Evolutionary conservation across 2,797 vertebrate species (phyloP).

Genomic region (Sphaeramia orbicularis): DNA sequence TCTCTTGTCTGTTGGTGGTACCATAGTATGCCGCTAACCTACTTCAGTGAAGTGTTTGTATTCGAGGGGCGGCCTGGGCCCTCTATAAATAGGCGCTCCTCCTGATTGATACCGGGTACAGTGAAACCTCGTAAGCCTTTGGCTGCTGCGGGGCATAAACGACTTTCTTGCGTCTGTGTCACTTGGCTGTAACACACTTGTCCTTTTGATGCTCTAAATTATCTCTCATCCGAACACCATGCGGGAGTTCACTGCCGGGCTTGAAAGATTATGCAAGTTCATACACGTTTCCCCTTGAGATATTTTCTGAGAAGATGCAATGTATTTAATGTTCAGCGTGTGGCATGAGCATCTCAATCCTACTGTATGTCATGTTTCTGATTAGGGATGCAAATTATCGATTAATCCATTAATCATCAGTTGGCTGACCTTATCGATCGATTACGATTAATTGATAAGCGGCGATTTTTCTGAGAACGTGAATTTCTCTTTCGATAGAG

Average conservation of each 20-base stretch:
- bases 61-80: slow-evolving; percentile 58
- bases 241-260: slow-evolving; percentile 12
- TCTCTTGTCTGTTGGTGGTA: slow-evolving; percentile 30
- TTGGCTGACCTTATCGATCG: too few relatives aligned
- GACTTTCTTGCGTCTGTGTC: slow-evolving; percentile 72
- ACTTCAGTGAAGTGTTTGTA: slow-evolving; percentile 78
- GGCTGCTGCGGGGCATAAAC: slow-evolving; percentile 67
- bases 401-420: too few relatives aligned
- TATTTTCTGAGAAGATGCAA: slow-evolving; percentile 25
- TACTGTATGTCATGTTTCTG: not conserved
- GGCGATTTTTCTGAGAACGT: too few relatives aligned
- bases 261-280: slow-evolving; percentile 6
- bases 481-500: too few relatives aligned
- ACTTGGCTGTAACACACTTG: slow-evolving; percentile 65
- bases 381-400: too few relatives aligned
- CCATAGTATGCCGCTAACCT: slow-evolving; percentile 71
- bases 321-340: slow-evolving; percentile 51
- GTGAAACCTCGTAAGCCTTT: slow-evolving; percentile 67
- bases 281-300: slow-evolving; percentile 18
- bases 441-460: too few relatives aligned
- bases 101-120: slow-evolving; percentile 75
- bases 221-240: slow-evolving; percentile 44
- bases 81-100: slow-evolving; percentile 80
- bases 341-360: not conserved
- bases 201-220: slow-evolving; percentile 58